Evolutionary conservation across 1,140 invertebrate species (phyloP), one percentile per base, ranked within the genome.

Genomic region (Drosophila punjabiensis): DNA sequence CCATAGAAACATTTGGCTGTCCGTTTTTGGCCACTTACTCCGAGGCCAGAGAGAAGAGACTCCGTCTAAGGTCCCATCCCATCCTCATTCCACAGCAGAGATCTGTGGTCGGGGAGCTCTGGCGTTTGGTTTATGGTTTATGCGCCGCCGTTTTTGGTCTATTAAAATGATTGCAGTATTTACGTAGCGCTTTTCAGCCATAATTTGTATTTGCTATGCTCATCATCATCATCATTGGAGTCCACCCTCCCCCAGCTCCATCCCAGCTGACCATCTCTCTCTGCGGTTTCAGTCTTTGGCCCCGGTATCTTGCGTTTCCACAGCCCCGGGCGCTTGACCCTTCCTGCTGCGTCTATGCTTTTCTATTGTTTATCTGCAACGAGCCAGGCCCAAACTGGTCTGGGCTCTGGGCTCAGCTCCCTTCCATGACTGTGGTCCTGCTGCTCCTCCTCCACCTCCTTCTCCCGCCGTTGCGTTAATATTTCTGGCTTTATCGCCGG

Each of bases 131-230:
- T 90, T 90, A 90, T 90, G 86, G 86, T 71, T 90, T 90, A 90
- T 90, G 86, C 86, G 79, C 82, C 86, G 86, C 86, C 87, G 87
- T 86, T 90, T 90, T 90, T 90, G 86, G 86, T 90, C 86, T 90
- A 90, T 90, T 90, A 90, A 90, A 90, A 90, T 90, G 86, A 90
- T 90, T 90, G 86, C 86, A 90, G 86, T 90, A 90, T 90, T 90
- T 90, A 90, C 86, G 86, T 90, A 81, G 85, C 85, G 86, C 86
- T 88, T 86, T 90, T 80, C 82, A 73, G 52, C 86, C 86, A 90
- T 90, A 90, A 90, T 90, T 90, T 90, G 86, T 90, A 90, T 90
- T 86, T 82, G 81, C 84, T 71, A 75, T 84, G 82, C 86, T 89
- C 86, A 89, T 90, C 85, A 89, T 89, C 85, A 76, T 81, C 83